A percentile compares a stretch with the other conserved stretches of the same genome.
Evolutionary conservation across 1,140 invertebrate species (phyloP).

Genomic region (Melitaea cinxia): DNA sequence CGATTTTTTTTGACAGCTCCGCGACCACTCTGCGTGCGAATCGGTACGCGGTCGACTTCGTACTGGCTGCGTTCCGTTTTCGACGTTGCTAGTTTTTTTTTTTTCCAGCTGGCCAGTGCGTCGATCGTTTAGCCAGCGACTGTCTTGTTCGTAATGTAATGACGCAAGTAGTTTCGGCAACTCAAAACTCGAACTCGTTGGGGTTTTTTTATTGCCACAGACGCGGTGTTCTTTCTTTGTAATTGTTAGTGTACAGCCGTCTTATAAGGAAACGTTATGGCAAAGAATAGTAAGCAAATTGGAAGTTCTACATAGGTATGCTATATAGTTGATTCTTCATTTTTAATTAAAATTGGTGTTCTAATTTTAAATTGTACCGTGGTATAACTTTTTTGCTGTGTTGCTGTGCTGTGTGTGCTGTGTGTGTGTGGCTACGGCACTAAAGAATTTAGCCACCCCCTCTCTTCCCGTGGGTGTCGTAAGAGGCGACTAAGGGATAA

Average conservation of each 20-base stretch:
- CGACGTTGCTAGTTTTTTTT: conserved; percentile 47
- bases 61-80: conserved; percentile 55
- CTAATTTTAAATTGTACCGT: too few species aligned
- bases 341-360: too few species aligned
- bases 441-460: too few species aligned
- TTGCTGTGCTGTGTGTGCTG: too few species aligned
- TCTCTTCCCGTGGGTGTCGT: too few species aligned
- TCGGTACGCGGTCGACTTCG: conserved; percentile 50
- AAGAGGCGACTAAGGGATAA: too few species aligned
- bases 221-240: conserved; percentile 29
- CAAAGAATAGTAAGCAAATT: background rate
- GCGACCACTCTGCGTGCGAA: conserved; percentile 45
- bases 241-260: conserved; percentile 17
- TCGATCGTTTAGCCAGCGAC: conserved; percentile 23
- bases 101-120: conserved; percentile 36
- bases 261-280: conserved; percentile 2
- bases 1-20: conserved; percentile 43
- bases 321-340: too few species aligned
- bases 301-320: background rate
- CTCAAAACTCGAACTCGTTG: conserved; percentile 38
- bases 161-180: conserved; percentile 76
- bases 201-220: conserved; percentile 60
- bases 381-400: too few species aligned
- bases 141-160: conserved; percentile 54
- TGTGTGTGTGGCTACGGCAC: too few species aligned